Evolutionary conservation across 2,797 vertebrate species (phyloP), one percentile per base, ranked within the genome.

Genomic region (Scyliorhinus canicula): DNA sequence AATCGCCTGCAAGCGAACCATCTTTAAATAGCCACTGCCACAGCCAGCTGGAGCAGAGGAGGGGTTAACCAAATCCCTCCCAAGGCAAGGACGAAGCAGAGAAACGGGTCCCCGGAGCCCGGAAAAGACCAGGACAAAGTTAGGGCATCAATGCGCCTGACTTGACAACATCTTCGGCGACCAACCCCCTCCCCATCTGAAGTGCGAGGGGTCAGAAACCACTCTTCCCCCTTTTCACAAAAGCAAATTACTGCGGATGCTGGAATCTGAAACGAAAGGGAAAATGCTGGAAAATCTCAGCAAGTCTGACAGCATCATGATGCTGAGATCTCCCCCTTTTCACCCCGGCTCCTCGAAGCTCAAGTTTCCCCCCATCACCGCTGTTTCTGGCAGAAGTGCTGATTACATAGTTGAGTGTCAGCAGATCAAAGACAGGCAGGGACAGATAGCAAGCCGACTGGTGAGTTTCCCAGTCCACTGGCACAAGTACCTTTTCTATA

Each of bases 1-100:
- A 44, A 44, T 91, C 19, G n/a, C 0, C 85, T 2, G 84, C 14
- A 86, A 21, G 88, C 88, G 60, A 65, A 6, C 21, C 11, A 57
- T n/a, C n/a, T 63, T 91, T 63, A 91, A 63, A 91, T 44, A 91
- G 57, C 57, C 57, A 16, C 63, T 63, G 55, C n/a, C 88, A 91
- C 21, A n/a, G n/a, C 88, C 88, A 91, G 88, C 88, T 91, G 88
- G 57, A n/a, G 40, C n/a, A 91, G 60, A 57, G 88, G 88, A 91
- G 60, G 57, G 60, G 88, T 63, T 90, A 19, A 63, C n/a, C 60
- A 91, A 63, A 44, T 63, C 88, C 21, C n/a, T 91, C 60, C 21
- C 88, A 65, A 65, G 88, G 7, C 60, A 91, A 57, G 57, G 35
- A n/a, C 19, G 55, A 90, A 65, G n/a, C 60, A 63, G 52, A 63